Conservation (phyloP, 2,888 invertebrate species). For the Ashinkailepas kermadecensis region DNA sequence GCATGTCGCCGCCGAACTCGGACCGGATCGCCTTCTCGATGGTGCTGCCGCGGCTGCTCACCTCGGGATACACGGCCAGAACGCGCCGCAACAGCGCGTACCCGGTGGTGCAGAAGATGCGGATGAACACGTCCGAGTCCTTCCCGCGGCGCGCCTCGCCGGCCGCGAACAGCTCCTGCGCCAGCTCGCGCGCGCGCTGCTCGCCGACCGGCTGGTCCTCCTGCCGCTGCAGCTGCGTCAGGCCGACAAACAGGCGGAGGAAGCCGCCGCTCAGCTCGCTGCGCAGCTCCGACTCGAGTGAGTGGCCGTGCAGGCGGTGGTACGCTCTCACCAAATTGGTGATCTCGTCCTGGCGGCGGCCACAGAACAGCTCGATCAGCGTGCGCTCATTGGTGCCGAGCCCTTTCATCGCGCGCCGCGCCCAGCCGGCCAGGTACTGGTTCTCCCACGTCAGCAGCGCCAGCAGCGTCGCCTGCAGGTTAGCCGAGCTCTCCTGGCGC, state of each 20-base stretch:
- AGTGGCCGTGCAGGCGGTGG: background rate
- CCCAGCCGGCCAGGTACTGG: slow-evolving; percentile 13
- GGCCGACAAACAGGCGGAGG: background rate
- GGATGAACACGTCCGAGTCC: background rate
- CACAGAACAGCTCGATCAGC: slow-evolving; percentile 1
- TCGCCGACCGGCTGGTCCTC: background rate
- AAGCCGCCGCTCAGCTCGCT: slow-evolving; percentile 1
- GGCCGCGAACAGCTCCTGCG: background rate
- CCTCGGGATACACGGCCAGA: background rate
- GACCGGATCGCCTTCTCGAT: slow-evolving; percentile 59
- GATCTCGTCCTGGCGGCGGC: background rate
- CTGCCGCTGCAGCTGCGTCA: background rate
- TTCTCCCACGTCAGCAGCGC: background rate
- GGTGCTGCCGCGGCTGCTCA: background rate
- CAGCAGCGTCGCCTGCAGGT: background rate
- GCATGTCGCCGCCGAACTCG: slow-evolving; percentile 52
- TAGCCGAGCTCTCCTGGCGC: background rate
- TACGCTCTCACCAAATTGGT: background rate
- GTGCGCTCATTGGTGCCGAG: background rate
- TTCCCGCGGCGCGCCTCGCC: slow-evolving; percentile 1
- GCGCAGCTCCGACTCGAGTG: background rate
- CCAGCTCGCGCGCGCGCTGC: background rate
- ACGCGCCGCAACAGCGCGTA: background rate
- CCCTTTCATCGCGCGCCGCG: background rate
- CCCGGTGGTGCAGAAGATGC: background rate